Evolutionary conservation across 2,113 vertebrate genomes (phyloP), one percentile per base, ranked within the genome.

Genomic region (Toxotes chatareus): DNA sequence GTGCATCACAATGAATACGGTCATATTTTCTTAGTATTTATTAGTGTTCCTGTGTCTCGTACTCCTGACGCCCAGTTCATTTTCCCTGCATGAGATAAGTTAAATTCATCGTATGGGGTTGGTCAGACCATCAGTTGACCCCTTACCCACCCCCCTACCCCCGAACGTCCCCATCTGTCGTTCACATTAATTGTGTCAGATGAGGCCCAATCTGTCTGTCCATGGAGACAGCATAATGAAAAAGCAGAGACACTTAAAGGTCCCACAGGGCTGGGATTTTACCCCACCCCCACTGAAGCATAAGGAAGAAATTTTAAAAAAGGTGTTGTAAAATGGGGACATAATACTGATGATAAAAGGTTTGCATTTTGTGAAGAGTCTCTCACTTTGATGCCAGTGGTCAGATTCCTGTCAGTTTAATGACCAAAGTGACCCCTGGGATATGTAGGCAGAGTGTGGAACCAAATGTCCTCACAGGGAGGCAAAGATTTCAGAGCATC

Each of bases 151-250:
- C 65, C 42, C 61, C 34, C n/a, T 71, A 4, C 44, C 65, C 64
- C 42, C 27, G 27, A 27, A 27, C 27, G 42, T 64, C 66, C 76
- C 89, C 86, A 87, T 87, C 86, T 85, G 86, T 42, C 57, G 11
- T 9, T 56, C 75, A 71, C 79, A 77, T 69, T 63, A 55, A 88
- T 6, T 79, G 63, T 76, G 79, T 76, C 85, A 76, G 60, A 72
- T 66, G 44, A 55, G 36, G 13, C 27, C 7, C 63, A 56, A 11
- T 85, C 56, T 19, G 40, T 55, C 64, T 23, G 46, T 62, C 67
- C 72, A 51, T 19, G 8, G 49, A 21, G 19, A 55, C 46, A 36
- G 36, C 55, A 71, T 16, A 4, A 11, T 57, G 23, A n/a, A 32
- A 57, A 32, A 8, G 3, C 36, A 31, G 47, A 63, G 57, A 32